Percentiles rank a stretch among this genome's conserved stretches.
Evolutionary conservation across 2,113 vertebrate genomes (phyloP).

Genomic region (Oceanites oceanicus): DNA sequence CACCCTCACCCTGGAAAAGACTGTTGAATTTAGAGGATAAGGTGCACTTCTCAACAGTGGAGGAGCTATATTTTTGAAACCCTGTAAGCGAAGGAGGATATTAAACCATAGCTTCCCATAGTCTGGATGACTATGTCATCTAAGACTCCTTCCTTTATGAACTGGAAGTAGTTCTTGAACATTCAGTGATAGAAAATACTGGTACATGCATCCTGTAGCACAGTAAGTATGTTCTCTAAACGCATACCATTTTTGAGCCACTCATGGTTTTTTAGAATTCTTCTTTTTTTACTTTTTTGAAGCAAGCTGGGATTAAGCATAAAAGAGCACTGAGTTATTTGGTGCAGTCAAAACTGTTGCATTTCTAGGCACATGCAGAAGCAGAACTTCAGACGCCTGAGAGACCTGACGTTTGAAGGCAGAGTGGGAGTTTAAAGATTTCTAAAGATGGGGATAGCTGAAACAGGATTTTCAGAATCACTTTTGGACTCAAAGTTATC

Average conservation of each 20-base stretch:
- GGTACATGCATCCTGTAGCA: background rate
- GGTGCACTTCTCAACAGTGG: background rate
- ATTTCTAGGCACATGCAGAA: background rate
- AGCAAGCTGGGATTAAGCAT: background rate
- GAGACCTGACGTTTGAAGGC: background rate
- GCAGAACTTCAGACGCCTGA: background rate
- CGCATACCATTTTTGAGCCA: background rate
- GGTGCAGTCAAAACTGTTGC: background rate
- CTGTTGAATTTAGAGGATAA: background rate
- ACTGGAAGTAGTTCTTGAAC: background rate
- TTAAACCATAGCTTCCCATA: background rate
- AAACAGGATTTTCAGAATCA: background rate
- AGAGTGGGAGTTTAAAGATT: background rate
- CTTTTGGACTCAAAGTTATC: background rate
- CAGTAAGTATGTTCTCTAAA: background rate
- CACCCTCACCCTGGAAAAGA: background rate
- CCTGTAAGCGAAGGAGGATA: background rate
- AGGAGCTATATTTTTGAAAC: background rate
- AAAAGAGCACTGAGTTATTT: background rate
- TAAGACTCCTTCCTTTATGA: background rate
- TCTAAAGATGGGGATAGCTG: background rate
- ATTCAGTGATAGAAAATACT: background rate
- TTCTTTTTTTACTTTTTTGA: background rate
- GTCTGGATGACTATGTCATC: background rate
- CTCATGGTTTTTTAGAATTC: rapidly evolving